Evolutionary conservation across 2,113 vertebrate species (phyloP).

Genomic region (Suncus etruscus): DNA sequence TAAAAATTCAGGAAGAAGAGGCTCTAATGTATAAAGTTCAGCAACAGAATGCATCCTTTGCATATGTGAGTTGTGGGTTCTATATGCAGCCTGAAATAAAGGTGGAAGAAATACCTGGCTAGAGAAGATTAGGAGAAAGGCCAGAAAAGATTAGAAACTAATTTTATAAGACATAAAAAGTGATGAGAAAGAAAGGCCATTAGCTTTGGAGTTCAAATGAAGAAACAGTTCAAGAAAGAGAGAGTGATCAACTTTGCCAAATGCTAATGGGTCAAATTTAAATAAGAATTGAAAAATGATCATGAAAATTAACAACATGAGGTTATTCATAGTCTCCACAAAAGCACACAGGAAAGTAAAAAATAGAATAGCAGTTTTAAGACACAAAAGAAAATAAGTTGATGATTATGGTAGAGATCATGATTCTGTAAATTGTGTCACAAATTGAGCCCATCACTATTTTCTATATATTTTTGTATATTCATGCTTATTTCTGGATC

Average conservation of each 20-base stretch:
- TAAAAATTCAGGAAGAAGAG: background rate
- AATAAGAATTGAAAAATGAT: background rate
- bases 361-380: slow-evolving; percentile 1
- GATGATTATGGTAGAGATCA: background rate
- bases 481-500: background rate
- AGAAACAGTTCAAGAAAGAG: background rate
- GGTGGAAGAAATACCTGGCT: too few species aligned
- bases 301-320: background rate
- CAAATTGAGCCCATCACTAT: background rate
- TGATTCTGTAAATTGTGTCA: background rate
- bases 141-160: background rate
- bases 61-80: too few species aligned
- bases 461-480: background rate
- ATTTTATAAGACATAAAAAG: background rate
- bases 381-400: background rate
- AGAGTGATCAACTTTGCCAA: background rate
- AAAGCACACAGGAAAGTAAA: background rate
- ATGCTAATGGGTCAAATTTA: background rate
- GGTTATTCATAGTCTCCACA: background rate
- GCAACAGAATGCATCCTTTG: too few species aligned
- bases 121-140: background rate
- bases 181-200: background rate
- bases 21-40: too few species aligned
- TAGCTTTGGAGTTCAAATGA: background rate
- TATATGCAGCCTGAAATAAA: too few species aligned